Evolutionary conservation across 2,113 vertebrate genomes (phyloP).

Genomic region (Gallinago jamesoni): DNA sequence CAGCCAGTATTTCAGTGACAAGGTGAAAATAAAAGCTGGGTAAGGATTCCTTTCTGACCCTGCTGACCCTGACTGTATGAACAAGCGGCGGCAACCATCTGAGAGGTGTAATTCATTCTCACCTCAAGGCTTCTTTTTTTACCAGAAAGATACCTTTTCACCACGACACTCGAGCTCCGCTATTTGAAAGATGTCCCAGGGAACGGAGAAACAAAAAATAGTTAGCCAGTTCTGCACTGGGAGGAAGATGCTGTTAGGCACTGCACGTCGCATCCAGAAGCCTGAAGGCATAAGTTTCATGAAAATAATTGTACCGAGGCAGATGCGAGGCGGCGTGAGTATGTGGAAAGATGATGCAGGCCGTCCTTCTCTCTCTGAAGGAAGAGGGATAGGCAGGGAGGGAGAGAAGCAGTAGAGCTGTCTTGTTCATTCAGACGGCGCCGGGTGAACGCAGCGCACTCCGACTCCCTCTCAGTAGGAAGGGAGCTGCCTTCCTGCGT

Average conservation of each 20-base stretch:
- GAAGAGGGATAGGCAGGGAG: background rate
- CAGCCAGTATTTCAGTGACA: background rate
- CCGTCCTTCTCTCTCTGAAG: background rate
- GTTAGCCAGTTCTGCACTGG: background rate
- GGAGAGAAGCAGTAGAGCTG: background rate
- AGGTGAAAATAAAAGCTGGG: background rate
- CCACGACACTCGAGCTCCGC: background rate
- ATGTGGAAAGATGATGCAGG: background rate
- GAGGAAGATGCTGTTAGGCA: background rate
- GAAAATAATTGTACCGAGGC: background rate
- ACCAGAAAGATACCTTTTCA: background rate
- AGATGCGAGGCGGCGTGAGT: background rate
- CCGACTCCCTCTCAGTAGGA: background rate
- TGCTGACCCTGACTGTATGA: background rate
- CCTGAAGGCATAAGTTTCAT: background rate
- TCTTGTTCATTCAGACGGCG: background rate
- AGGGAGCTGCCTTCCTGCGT: background rate
- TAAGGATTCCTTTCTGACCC: background rate
- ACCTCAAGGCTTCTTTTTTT: background rate
- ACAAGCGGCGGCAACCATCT: background rate
- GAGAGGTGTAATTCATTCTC: background rate
- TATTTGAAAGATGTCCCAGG: background rate
- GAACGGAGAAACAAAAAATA: background rate
- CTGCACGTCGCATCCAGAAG: background rate
- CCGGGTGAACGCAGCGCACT: background rate